Conservation (phyloP, 2,888 invertebrate species). For the Myathropa florea region DNA sequence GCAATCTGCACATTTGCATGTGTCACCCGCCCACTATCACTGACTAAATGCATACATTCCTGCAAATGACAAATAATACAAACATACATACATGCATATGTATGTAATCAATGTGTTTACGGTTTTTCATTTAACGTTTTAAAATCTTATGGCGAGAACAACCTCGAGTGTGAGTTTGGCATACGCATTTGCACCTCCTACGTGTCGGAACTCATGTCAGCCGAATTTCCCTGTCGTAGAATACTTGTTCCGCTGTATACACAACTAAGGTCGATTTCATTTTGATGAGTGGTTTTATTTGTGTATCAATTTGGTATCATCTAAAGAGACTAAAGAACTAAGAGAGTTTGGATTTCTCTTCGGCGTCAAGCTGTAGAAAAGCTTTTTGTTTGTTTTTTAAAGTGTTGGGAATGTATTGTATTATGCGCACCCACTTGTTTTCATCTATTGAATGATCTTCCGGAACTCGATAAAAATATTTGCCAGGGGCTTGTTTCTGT, state of each 20-base stretch:
- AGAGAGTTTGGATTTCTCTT: neutral
- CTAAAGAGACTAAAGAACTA: neutral
- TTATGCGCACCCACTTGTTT: neutral
- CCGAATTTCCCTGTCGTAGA: neutral
- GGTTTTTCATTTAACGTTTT: neutral
- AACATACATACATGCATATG: neutral
- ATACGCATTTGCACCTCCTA: constrained; percentile 43
- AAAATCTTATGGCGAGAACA: constrained; percentile 9
- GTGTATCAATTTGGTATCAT: neutral
- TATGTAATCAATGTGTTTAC: constrained; percentile 24
- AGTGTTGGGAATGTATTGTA: too few relatives aligned
- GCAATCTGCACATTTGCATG: neutral
- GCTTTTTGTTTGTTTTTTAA: neutral
- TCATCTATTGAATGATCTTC: neutral
- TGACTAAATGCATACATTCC: neutral
- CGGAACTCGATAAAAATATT: neutral
- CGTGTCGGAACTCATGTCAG: constrained; percentile 64
- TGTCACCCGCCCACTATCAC: neutral
- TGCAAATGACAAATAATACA: too few relatives aligned
- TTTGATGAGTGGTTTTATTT: constrained; percentile 14
- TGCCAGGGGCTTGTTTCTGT: neutral
- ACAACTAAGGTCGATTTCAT: constrained; percentile 47
- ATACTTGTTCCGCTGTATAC: constrained; percentile 34
- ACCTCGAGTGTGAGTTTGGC: constrained; percentile 5
- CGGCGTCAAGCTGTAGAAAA: neutral